Base-by-base conservation (phyloP, 2,888 invertebrate species). In the Eudasyphora cyanicolor region DNA sequence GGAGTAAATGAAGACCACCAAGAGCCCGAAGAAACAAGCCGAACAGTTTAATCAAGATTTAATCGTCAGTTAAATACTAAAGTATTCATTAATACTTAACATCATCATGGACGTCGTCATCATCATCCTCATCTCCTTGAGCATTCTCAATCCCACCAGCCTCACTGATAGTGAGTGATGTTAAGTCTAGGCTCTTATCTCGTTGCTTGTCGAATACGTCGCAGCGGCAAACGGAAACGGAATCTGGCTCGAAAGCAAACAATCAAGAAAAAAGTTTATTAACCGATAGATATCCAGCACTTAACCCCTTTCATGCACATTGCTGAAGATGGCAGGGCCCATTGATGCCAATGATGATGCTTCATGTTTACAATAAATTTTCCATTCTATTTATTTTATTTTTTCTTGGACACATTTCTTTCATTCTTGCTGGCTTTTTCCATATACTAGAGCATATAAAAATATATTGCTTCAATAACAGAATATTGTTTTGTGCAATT, bases 1-100 rank as follows among this genome's bases (percentile, higher is more conserved):
- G 49, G 49, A 6, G n/a, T 49, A n/a, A 8, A 19, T 17, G 49
- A 17, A 8, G 32, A 21, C n/a, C n/a, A n/a, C n/a, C n/a, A n/a
- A n/a, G 14, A 21, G 54, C 19, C 60, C 29, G 21, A 12, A 51
- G 12, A 57, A 29, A 57, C 38, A 29, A 45, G 27, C 51, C 5
- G 62, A 49, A 75, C 27, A 70, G 54, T 64, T 78, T 54, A 70
- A 76, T 81, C 45, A 60, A 49, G 60, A 82, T 76, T 57, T 76
- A 42, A 51, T 21, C 57, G 10, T 69, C 42, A 21, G 73, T 60
- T 73, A 73, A 73, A 73, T 73, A 73, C 73, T 73, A 73, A 57
- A 60, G 57, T 73, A 73, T 57, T 57, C 60, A 73, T 73, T 73
- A 57, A 73, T 57, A 42, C 57, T 73, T 73, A 73, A 60, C 57